phyloP scores from a whole-genome alignment of 2,888 invertebrate species.

The Thalpophila matura region DNA sequence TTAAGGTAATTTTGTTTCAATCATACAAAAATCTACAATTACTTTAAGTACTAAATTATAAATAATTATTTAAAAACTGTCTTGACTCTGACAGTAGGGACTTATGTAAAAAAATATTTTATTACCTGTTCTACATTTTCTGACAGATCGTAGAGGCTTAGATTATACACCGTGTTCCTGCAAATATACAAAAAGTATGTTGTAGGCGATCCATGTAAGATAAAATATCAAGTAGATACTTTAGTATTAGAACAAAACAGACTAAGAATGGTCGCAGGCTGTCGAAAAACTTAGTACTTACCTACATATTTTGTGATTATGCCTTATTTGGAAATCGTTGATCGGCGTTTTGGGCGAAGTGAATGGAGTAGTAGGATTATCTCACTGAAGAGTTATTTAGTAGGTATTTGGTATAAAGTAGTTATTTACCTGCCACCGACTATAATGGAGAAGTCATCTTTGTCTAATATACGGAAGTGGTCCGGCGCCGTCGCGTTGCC shows the following conservation, averaged over 20 bases:
- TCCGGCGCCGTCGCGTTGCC: constrained; percentile 95
- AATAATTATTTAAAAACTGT: too few relatives aligned
- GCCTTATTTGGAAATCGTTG: constrained; percentile 40
- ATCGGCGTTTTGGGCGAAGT: not conserved
- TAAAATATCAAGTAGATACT: not conserved
- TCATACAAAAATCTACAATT: too few relatives aligned
- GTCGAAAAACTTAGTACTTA: constrained; percentile 17
- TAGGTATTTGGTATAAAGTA: constrained; percentile 14
- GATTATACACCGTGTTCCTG: constrained; percentile 97
- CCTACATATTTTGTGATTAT: constrained; percentile 31
- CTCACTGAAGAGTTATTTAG: not conserved
- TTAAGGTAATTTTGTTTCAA: too few relatives aligned
- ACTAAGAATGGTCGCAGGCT: constrained; percentile 31
- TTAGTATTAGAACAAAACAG: constrained; percentile 9
- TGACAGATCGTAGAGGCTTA: constrained; percentile 95
- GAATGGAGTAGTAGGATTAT: constrained; percentile 19
- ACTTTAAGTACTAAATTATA: not conserved
- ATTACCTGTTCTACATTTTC: constrained; percentile 94
- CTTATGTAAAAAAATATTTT: constrained; percentile 22
- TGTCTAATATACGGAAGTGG: constrained; percentile 97
- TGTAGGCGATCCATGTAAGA: constrained; percentile 6
- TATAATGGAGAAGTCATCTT: constrained; percentile 96
- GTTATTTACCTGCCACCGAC: constrained; percentile 96
- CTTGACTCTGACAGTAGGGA: too few relatives aligned
- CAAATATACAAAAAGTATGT: constrained; percentile 72